These are phyloP conservation scores for Epistrophe grossulariae DNA, from an alignment of 2,888 invertebrate genomes.

Conservation along the genomic window DNA sequence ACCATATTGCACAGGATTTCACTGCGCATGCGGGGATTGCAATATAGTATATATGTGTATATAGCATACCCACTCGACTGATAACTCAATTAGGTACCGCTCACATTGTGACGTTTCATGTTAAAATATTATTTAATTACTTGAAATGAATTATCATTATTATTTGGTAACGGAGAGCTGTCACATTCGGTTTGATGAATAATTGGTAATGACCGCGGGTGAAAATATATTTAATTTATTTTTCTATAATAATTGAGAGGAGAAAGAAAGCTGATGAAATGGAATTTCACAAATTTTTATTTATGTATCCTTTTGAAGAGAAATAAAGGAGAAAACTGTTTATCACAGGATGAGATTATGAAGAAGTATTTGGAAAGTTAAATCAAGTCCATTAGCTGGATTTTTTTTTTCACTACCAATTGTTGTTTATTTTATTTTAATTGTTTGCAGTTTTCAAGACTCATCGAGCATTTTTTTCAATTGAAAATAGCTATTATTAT, in stretches of 20 bases:
- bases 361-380: not conserved
- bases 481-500: no score
- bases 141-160: constrained; percentile 55
- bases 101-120: constrained; percentile 46
- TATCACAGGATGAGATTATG: not conserved
- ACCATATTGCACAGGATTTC: constrained; percentile 60
- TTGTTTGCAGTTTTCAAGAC: no score
- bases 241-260: not conserved
- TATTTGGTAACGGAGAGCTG: constrained; percentile 43
- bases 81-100: constrained; percentile 69
- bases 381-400: not conserved
- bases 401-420: no score
- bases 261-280: constrained; percentile 30
- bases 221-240: constrained; percentile 48
- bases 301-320: not conserved
- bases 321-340: constrained; percentile 37
- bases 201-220: constrained; percentile 64
- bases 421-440: no score
- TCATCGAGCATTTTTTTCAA: no score
- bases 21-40: not conserved
- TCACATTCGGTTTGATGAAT: constrained; percentile 62
- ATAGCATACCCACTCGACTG: constrained; percentile 32
- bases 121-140: constrained; percentile 69
- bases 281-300: constrained; percentile 12
- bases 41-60: not conserved